Evolutionary conservation across 2,797 vertebrate genomes (phyloP).

Genomic region (Ctenosaura bakeri): DNA sequence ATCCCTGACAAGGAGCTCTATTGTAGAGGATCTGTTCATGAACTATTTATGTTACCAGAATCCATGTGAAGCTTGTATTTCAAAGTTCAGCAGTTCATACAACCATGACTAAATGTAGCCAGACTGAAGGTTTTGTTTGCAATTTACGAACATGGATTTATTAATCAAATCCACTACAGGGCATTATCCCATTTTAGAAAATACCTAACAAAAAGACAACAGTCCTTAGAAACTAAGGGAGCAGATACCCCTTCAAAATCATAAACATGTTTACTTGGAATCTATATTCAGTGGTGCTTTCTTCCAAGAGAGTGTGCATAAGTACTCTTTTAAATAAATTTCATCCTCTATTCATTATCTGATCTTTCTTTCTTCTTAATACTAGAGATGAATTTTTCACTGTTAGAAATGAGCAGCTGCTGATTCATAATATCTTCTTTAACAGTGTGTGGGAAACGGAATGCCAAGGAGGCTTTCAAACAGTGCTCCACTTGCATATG

Average conservation of each 20-base stretch:
- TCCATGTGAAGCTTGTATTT: not conserved
- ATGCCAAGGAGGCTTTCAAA: conserved; percentile 39
- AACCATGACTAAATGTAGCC: not conserved
- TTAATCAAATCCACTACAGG: not conserved
- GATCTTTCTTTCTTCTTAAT: conserved; percentile 43
- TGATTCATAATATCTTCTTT: conserved; percentile 51
- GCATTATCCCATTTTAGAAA: not conserved
- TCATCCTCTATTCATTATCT: conserved; percentile 49
- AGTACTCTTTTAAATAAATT: not conserved
- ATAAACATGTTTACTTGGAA: not conserved
- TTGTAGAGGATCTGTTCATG: not conserved
- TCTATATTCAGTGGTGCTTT: not conserved
- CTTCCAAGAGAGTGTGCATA: not conserved
- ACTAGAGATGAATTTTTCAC: conserved; percentile 15
- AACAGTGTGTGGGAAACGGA: conserved; percentile 30
- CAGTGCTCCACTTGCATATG: conserved; percentile 46
- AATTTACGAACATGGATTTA: not conserved
- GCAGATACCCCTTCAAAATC: not conserved
- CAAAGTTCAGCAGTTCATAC: not conserved
- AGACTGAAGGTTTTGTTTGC: not conserved
- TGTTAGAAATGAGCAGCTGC: not conserved
- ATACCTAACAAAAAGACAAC: not conserved
- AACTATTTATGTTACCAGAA: not conserved
- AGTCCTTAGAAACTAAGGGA: no score
- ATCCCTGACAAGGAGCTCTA: not conserved